Percentiles rank a stretch among this genome's conserved stretches.
Evolutionary conservation across 2,113 vertebrate genomes (phyloP).

Genomic region (Cyrtonyx montezumae): DNA sequence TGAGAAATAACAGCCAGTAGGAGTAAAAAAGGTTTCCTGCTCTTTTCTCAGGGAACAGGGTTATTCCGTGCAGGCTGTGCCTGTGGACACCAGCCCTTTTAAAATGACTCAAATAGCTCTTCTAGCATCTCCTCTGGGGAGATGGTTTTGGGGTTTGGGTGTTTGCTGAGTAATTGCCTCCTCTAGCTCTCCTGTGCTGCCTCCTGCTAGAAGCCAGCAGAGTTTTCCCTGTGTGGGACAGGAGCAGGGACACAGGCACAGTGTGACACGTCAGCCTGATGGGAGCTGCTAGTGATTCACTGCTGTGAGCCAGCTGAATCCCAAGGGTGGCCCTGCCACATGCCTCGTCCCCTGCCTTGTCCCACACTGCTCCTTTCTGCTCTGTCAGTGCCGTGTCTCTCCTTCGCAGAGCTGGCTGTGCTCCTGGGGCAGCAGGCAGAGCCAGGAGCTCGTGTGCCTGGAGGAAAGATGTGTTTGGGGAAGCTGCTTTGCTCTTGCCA

Average conservation of each 20-base stretch:
- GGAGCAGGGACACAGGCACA: background rate
- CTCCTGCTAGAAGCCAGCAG: background rate
- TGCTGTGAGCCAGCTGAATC: background rate
- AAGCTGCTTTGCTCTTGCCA: background rate
- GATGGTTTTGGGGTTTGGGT: too few relatives aligned
- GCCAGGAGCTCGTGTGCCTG: background rate
- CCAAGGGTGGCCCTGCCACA: background rate
- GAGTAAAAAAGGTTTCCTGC: background rate
- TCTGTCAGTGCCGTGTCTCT: fast-evolving
- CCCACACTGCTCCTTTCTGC: fast-evolving
- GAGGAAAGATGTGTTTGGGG: background rate
- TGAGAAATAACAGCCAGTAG: background rate
- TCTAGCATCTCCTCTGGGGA: background rate
- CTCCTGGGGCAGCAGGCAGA: fast-evolving
- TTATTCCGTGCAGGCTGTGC: background rate
- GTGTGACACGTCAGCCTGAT: background rate
- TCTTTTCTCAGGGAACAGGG: too few relatives aligned
- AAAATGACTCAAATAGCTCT: background rate
- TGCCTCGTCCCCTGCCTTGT: background rate
- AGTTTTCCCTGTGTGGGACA: background rate
- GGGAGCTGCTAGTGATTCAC: background rate
- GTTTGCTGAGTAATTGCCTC: background rate
- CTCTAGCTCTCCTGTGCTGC: background rate
- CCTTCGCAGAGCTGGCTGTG: background rate
- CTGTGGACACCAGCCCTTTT: background rate